Conservation (phyloP, 2,113 vertebrate genomes). For the Colistium nudipinnis region DNA sequence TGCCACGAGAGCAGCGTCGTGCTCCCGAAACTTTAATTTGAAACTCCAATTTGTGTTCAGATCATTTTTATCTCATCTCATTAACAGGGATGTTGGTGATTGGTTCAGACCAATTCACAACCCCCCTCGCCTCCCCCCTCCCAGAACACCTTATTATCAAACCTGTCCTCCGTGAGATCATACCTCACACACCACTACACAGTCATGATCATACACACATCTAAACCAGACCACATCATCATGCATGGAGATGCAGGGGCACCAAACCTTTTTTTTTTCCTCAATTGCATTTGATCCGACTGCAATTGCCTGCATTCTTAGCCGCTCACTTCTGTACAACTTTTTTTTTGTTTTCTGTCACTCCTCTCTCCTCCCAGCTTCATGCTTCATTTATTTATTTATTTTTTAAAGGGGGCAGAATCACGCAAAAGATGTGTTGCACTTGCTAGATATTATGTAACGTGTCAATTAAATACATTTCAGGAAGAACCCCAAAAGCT, state of each 20-base stretch:
- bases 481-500: slow-evolving; percentile 54
- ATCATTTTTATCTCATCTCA: slow-evolving; percentile 42
- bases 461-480: slow-evolving; percentile 41
- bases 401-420: slow-evolving; percentile 38
- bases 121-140: slow-evolving; percentile 3
- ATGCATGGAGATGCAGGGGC: slow-evolving; percentile 49
- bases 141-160: no score
- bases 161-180: not conserved
- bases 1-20: not conserved
- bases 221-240: slow-evolving; percentile 22
- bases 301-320: slow-evolving; percentile 45
- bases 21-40: not conserved
- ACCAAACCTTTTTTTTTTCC: slow-evolving; percentile 4
- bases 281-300: slow-evolving; percentile 27
- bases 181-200: not conserved
- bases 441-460: slow-evolving; percentile 32
- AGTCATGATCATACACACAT: slow-evolving; percentile 12
- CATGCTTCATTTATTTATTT: slow-evolving; percentile 33
- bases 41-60: slow-evolving; percentile 31
- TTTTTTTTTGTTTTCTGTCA: not conserved
- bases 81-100: not conserved
- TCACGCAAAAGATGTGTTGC: slow-evolving; percentile 55
- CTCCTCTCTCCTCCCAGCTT: slow-evolving; percentile 48
- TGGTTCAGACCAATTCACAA: no score
- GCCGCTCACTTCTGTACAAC: slow-evolving; percentile 8